Percentiles rank a stretch among this genome's conserved stretches.
Conservation (phyloP, 2,113 vertebrate genomes). For the Suricata suricatta region DNA sequence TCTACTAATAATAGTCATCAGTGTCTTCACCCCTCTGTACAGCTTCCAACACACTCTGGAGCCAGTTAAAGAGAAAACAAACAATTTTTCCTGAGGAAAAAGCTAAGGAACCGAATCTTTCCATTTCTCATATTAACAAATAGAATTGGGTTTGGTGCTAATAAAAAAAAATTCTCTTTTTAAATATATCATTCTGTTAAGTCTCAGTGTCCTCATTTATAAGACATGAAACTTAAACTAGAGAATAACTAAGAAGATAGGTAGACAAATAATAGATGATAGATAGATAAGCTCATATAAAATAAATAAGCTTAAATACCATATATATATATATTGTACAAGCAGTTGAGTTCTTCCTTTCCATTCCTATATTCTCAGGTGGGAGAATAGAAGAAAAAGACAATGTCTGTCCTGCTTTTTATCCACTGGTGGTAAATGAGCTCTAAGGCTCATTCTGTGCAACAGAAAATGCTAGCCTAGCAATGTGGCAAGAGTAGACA, state of each 20-base stretch:
- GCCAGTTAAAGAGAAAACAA: background rate
- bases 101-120: background rate
- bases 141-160: background rate
- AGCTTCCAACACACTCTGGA: background rate
- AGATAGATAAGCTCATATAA: background rate
- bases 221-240: conserved; percentile 23
- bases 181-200: background rate
- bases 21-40: background rate
- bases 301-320: background rate
- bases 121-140: background rate
- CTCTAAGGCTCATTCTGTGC: background rate
- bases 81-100: background rate
- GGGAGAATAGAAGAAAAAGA: background rate
- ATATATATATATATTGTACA: background rate
- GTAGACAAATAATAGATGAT: background rate
- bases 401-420: background rate
- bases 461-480: background rate
- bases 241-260: background rate
- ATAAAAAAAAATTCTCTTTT: background rate
- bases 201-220: background rate
- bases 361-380: background rate
- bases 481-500: background rate
- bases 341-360: background rate
- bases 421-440: background rate
- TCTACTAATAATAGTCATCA: background rate